Evolutionary conservation across 2,113 vertebrate species (phyloP), one percentile per base, ranked within the genome.

Genomic region (Willisornis vidua): DNA sequence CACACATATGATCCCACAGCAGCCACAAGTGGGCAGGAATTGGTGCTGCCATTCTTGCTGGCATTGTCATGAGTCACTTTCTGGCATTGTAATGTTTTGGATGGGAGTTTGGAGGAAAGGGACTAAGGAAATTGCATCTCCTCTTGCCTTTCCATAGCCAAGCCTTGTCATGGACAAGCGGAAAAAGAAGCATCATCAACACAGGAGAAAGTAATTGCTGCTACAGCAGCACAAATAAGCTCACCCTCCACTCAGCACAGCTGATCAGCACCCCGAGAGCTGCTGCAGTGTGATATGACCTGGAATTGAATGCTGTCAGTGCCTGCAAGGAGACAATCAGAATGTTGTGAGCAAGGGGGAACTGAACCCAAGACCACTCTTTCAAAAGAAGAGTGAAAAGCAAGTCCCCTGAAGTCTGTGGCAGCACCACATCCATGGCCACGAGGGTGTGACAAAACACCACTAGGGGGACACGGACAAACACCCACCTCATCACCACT

Each of bases 391-490:
- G 26, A 48, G 37, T 10, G 28, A 51, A 37, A 76, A 85, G 10
- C 3, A 19, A 75, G 35, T 17, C 10, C 31, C 22, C 48, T 12
- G 31, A 82, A 79, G 58, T 35, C 70, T 41, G 62, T 29, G 57
- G 48, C 77, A 51, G 49, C 43, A 31, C 24, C 71, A 59, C 58
- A 15, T 35, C n/a, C 14, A 24, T 7, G 10, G 73, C 52, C 54
- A 61, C 78, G 62, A 76, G 59, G 33, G 43, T 86, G 79, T 67
- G 92, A 93, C 65, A 96, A 77, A 93, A n/a, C 71, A 55, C 35
- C 76, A 86, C 17, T 2, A 1, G 52, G 74, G 70, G 82, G 55
- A 71, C 45, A 22, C 1, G 1, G 31, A 41, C 9, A 70, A 35
- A 12, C 35, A 43, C 20, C 19, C 16, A 39, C 48, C 39, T 55